These are phyloP conservation scores for Sminthurides aquaticus DNA, from an alignment of 2,888 invertebrate genomes.

Conservation along the genomic window DNA sequence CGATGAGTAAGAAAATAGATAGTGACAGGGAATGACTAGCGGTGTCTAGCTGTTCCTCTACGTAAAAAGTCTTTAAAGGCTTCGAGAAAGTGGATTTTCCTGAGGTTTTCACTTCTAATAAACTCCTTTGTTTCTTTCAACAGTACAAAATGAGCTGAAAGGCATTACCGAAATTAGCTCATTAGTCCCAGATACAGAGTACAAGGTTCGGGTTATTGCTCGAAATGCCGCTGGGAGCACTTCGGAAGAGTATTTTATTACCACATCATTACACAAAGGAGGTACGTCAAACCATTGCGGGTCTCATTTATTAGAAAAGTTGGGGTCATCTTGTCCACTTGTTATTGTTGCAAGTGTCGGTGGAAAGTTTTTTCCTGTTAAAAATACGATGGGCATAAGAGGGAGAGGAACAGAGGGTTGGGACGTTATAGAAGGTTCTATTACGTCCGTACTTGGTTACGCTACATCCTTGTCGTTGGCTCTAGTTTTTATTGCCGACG, in stretches of 20 bases:
- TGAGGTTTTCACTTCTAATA: not conserved
- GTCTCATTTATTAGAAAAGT: not conserved
- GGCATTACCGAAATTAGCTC: slow-evolving; percentile 51
- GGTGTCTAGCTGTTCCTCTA: no score
- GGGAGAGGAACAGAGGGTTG: not conserved
- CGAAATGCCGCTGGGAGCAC: slow-evolving; percentile 13
- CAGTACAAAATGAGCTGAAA: not conserved
- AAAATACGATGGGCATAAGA: no score
- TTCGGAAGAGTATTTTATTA: slow-evolving; percentile 23
- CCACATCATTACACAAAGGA: slow-evolving; percentile 35
- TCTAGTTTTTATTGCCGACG: no score
- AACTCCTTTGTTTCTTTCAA: not conserved
- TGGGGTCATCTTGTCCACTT: slow-evolving; percentile 1
- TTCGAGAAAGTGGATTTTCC: no score
- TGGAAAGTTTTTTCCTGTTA: no score
- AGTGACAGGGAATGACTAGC: slow-evolving; percentile 11
- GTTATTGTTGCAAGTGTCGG: not conserved
- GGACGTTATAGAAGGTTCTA: no score
- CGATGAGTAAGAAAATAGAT: slow-evolving; percentile 49
- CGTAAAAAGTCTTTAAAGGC: no score
- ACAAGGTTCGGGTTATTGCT: slow-evolving; percentile 56
- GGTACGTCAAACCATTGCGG: slow-evolving; percentile 23
- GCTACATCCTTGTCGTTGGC: no score
- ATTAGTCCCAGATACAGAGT: slow-evolving; percentile 60
- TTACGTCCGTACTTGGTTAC: no score